These are phyloP conservation scores for Drosophila nigrodunni DNA, from an alignment of 1,140 invertebrate genomes.

Conservation along the genomic window DNA sequence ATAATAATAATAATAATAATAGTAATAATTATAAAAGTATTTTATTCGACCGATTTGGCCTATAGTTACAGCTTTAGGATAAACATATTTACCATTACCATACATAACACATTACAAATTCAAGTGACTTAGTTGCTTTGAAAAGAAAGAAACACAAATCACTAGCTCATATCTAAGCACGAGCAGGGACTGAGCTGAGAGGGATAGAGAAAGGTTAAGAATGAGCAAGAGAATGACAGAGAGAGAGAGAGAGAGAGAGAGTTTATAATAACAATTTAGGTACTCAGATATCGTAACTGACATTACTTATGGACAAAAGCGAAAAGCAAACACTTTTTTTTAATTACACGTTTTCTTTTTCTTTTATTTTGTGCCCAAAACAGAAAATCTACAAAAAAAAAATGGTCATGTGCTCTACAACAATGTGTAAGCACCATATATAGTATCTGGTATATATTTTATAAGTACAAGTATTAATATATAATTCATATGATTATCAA, in stretches of 20 bases:
- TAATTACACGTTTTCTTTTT: slow-evolving; percentile 74
- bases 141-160: neutral
- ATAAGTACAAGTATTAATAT: slow-evolving; percentile 11
- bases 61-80: no score
- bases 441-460: neutral
- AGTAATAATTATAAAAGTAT: no score
- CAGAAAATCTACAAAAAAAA: slow-evolving; percentile 20
- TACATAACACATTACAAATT: no score
- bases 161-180: neutral
- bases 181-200: neutral
- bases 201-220: neutral
- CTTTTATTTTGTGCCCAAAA: slow-evolving; percentile 32
- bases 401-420: neutral
- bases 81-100: no score
- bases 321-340: slow-evolving; percentile 56
- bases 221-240: slow-evolving; percentile 9
- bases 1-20: no score
- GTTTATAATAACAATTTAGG: slow-evolving; percentile 61
- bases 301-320: slow-evolving; percentile 30
- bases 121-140: no score
- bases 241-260: slow-evolving; percentile 25
- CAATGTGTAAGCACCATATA: neutral
- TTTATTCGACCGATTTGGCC: no score
- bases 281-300: slow-evolving; percentile 23
- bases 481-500: slow-evolving; percentile 9